phyloP scores from a whole-genome alignment of 2,797 vertebrate species.

The Siniperca obscura region DNA sequence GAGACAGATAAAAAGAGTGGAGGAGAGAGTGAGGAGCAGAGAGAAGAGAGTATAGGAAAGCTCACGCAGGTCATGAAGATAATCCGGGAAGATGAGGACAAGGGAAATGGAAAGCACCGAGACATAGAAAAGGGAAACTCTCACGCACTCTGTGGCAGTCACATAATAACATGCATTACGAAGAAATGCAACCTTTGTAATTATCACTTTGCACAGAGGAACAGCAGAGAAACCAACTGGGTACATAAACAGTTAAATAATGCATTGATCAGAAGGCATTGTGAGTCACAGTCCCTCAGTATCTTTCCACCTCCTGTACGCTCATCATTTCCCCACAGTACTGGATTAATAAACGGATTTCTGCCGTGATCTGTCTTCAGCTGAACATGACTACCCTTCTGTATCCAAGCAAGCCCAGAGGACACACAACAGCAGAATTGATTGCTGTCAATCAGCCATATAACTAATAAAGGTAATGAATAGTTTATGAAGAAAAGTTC shows the following conservation, averaged over 20 bases:
- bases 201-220: constrained; percentile 15
- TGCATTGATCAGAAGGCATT: constrained; percentile 52
- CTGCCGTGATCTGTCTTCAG: constrained; percentile 37
- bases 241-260: constrained; percentile 61
- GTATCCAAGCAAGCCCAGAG: constrained; percentile 35
- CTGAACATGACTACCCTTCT: constrained; percentile 32
- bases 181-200: constrained; percentile 50
- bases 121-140: constrained; percentile 37
- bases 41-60: constrained; percentile 17
- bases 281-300: constrained; percentile 43
- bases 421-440: constrained; percentile 37
- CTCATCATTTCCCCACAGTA: constrained; percentile 53
- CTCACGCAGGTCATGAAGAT: constrained; percentile 24
- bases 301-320: constrained; percentile 27
- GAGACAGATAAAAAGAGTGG: constrained; percentile 17
- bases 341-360: constrained; percentile 42
- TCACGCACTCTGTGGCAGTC: constrained; percentile 46
- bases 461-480: constrained; percentile 57
- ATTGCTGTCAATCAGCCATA: constrained; percentile 55
- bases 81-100: constrained; percentile 3
- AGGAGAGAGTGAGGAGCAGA: neutral
- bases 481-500: constrained; percentile 48
- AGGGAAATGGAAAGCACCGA: constrained; percentile 21
- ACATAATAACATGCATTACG: constrained; percentile 60
- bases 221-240: constrained; percentile 30